Percentiles rank a stretch among this genome's conserved stretches.
These are phyloP conservation scores for Litocranius walleri DNA, from an alignment of 2,113 vertebrate species.

Conservation along the genomic window DNA sequence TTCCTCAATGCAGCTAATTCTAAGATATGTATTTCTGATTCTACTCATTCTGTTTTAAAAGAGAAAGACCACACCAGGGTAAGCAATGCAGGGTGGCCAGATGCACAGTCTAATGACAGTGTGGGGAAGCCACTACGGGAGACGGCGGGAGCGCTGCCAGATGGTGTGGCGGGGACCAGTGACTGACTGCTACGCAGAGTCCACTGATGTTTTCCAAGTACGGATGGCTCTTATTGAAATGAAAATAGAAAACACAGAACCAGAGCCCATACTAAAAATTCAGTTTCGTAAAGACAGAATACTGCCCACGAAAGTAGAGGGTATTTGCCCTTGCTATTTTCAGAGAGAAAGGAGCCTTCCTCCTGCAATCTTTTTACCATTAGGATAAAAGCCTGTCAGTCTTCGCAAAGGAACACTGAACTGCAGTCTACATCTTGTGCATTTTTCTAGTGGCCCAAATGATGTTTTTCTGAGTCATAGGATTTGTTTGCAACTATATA, in stretches of 20 bases:
- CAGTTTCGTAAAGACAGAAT: constrained; percentile 69
- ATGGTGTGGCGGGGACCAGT: constrained; percentile 76
- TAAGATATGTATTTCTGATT: constrained; percentile 80
- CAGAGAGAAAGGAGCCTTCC: constrained; percentile 54
- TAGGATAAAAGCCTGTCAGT: constrained; percentile 41
- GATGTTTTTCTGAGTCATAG: background rate
- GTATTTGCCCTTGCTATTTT: constrained; percentile 56
- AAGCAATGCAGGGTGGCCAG: constrained; percentile 80
- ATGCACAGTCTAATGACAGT: constrained; percentile 80
- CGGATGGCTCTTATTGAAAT: constrained; percentile 77
- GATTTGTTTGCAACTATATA: background rate
- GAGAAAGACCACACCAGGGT: constrained; percentile 83
- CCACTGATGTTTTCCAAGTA: constrained; percentile 81
- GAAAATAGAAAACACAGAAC: constrained; percentile 82
- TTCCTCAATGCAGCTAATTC: constrained; percentile 80
- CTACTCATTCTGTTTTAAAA: constrained; percentile 78
- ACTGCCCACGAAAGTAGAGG: constrained; percentile 59
- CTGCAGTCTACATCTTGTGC: constrained; percentile 42
- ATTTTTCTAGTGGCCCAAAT: background rate
- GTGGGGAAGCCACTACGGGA: constrained; percentile 83
- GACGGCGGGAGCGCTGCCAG: constrained; percentile 75
- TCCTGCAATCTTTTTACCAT: constrained; percentile 61
- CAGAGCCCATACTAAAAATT: constrained; percentile 72
- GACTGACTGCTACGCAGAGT: constrained; percentile 77
- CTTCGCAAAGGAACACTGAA: constrained; percentile 44